A percentile compares a stretch with the other conserved stretches of the same genome.
Evolutionary conservation across 1,140 invertebrate species (phyloP).

Genomic region (Bombus breviceps): DNA sequence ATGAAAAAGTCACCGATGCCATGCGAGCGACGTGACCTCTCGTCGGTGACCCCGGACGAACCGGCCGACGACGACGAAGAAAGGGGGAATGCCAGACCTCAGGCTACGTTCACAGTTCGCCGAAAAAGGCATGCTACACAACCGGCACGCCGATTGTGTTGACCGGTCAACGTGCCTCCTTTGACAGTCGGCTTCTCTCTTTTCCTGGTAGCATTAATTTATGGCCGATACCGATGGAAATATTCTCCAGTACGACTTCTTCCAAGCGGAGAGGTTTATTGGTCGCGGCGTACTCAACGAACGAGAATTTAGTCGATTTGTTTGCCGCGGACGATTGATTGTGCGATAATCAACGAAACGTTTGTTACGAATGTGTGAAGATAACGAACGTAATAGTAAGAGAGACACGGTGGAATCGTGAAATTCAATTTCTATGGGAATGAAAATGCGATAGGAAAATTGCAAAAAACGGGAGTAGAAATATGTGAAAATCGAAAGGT

Average conservation of each 20-base stretch:
- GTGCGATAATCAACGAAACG: background rate
- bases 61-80: constrained; percentile 64
- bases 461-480: background rate
- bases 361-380: no score
- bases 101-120: constrained; percentile 67
- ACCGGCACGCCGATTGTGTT: constrained; percentile 64
- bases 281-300: background rate
- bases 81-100: constrained; percentile 62
- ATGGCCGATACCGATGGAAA: constrained; percentile 48
- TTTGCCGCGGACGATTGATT: background rate
- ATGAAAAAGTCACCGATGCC: constrained; percentile 69
- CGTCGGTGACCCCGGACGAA: constrained; percentile 71
- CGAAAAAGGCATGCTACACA: constrained; percentile 68
- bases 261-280: background rate
- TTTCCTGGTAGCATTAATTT: constrained; percentile 48
- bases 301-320: background rate
- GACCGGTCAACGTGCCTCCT: constrained; percentile 64
- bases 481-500: no score
- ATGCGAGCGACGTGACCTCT: constrained; percentile 73
- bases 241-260: constrained; percentile 38
- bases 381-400: no score
- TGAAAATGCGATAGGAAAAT: background rate
- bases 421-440: no score
- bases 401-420: no score
- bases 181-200: constrained; percentile 54